Base-by-base conservation (phyloP, 2,888 invertebrate genomes). In the Phyllotreta striolata region DNA sequence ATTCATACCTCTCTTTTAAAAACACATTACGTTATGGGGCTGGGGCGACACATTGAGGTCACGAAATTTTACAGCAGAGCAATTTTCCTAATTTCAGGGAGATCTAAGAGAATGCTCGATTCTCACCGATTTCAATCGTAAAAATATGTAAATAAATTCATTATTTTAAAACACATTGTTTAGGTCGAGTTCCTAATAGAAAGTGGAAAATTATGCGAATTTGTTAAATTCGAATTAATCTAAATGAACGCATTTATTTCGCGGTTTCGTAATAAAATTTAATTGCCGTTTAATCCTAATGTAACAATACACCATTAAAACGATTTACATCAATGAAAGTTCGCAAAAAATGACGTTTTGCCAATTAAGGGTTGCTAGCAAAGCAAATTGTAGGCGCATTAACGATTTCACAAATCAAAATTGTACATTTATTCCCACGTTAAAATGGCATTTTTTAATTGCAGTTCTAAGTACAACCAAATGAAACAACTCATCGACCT, bases 31-130 rank as follows among this genome's bases (percentile, higher is more conserved):
- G 24, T 24, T 24, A 24, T 1, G 4, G 24, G 14, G 14, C 6
- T 44, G 10, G 4, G 44, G 44, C 14, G 12, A n/a, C 44, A 44
- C 12, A 44, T 12, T 6, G 44, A 37, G 37, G 35, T 24, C 7
- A 46, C 12, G 34, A 43, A 43, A 56, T 46, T 38, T 10, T 44
- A 10, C 34, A 12, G 7, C 56, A 56, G 13, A 61, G 55, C 38
- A 59, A 66, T 57, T 59, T 66, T 62, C 52, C 62, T 51, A 38
- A 9, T 24, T 34, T 40, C 12, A 64, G 59, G 62, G 61, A 57
- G 57, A 66, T 59, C 55, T 59, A 66, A 58, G 59, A 59, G 63
- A 66, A 63, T 58, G 55, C 62, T 44, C 24, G 24, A 24, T 24
- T 24, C 24, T 12, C n/a, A 34, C 35, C 7, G 24, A 55, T 41